Evolutionary conservation across 2,113 vertebrate species (phyloP).

Genomic region (Zeus faber): DNA sequence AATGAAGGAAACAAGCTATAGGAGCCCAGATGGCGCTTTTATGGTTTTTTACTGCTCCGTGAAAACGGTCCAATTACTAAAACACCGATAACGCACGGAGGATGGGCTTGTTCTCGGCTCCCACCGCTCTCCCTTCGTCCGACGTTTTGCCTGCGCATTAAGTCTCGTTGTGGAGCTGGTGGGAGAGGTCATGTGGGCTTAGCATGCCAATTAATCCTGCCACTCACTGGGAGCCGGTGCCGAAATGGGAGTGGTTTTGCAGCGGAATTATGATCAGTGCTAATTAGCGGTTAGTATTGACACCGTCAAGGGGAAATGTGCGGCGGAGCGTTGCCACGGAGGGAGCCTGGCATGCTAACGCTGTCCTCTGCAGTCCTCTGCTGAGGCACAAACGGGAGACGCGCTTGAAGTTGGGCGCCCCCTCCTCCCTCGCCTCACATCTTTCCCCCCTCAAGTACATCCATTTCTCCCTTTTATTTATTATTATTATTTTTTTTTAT

Average conservation of each 20-base stretch:
- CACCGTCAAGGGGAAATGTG: constrained; percentile 46
- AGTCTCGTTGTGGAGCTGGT: too few species aligned
- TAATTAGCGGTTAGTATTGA: constrained; percentile 59
- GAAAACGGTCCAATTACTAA: constrained; percentile 51
- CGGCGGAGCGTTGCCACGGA: constrained; percentile 28
- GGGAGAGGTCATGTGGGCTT: constrained; percentile 47
- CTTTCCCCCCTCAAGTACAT: constrained; percentile 6
- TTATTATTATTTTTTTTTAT: constrained; percentile 36
- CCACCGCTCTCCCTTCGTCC: not conserved
- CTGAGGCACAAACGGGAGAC: not conserved
- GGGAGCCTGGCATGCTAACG: constrained; percentile 18
- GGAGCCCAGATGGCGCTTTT: constrained; percentile 48
- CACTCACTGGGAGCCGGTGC: constrained; percentile 49
- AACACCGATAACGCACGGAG: constrained; percentile 42
- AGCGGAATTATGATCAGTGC: constrained; percentile 46
- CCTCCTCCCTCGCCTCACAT: constrained; percentile 2
- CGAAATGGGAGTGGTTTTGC: constrained; percentile 36
- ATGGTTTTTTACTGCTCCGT: constrained; percentile 51
- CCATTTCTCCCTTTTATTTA: constrained; percentile 17
- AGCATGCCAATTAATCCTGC: constrained; percentile 64
- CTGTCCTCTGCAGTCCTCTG: constrained; percentile 13
- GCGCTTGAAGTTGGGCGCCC: not conserved
- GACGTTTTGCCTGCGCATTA: not conserved
- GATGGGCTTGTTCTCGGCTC: constrained; percentile 20
- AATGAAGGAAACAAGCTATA: constrained; percentile 51